Evolutionary conservation across 1,140 invertebrate species (phyloP).

Genomic region (Cydia pomonella): DNA sequence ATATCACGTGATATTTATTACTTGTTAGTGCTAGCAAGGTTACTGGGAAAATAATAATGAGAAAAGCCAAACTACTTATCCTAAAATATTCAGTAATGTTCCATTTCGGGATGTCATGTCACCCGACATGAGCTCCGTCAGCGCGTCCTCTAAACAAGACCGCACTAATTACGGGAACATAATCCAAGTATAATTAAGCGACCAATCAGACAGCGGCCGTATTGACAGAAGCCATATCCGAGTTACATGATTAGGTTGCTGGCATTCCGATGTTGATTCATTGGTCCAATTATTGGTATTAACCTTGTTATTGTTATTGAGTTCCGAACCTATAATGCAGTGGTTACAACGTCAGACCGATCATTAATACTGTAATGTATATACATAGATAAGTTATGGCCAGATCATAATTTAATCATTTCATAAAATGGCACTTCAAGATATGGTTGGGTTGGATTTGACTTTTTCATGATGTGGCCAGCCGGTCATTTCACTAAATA

Average conservation of each 20-base stretch:
- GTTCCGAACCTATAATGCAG: constrained; percentile 4
- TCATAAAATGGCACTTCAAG: too few species aligned
- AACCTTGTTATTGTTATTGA: constrained; percentile 23
- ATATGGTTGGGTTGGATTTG: too few species aligned
- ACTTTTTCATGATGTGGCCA: too few species aligned
- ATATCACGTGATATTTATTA: too few species aligned
- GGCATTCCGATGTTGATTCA: constrained; percentile 25
- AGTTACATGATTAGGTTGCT: constrained; percentile 31
- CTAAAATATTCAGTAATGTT: background rate
- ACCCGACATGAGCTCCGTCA: background rate
- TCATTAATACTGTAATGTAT: background rate
- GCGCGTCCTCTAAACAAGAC: constrained; percentile 12
- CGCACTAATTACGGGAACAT: constrained; percentile 21
- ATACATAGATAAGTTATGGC: background rate
- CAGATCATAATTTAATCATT: too few species aligned
- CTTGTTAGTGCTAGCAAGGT: too few species aligned
- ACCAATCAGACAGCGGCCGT: constrained; percentile 11
- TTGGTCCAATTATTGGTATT: constrained; percentile 24
- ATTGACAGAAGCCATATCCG: constrained; percentile 28
- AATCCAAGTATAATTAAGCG: constrained; percentile 33
- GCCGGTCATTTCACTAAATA: too few species aligned
- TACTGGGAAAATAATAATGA: too few species aligned
- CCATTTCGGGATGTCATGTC: background rate
- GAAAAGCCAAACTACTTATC: background rate
- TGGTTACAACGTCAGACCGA: background rate